These are phyloP conservation scores for Chydorus sphaericus DNA, from an alignment of 2,888 invertebrate species.

Conservation along the genomic window DNA sequence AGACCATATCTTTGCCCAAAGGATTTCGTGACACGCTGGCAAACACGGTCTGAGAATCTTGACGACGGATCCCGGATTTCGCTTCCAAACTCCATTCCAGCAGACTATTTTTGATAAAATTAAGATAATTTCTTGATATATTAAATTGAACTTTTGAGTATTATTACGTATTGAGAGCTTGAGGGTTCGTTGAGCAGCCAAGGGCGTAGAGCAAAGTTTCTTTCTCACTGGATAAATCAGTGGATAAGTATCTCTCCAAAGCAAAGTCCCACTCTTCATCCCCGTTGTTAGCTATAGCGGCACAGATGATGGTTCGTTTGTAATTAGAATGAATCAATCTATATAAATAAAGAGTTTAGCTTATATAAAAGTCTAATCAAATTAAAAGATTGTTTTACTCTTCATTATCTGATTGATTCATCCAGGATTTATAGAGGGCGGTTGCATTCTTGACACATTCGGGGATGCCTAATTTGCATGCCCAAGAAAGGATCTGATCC, in stretches of 20 bases:
- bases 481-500: constrained; percentile 52
- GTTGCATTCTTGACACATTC: constrained; percentile 58
- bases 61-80: constrained; percentile 62
- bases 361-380: no score
- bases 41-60: constrained; percentile 63
- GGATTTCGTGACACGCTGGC: constrained; percentile 56
- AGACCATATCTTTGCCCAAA: constrained; percentile 63
- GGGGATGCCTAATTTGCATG: constrained; percentile 56
- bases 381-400: constrained; percentile 2
- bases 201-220: constrained; percentile 59
- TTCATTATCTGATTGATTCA: constrained; percentile 51
- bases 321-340: constrained; percentile 46
- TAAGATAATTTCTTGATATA: background rate
- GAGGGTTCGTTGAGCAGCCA: constrained; percentile 66
- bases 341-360: background rate
- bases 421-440: constrained; percentile 58
- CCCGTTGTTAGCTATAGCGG: constrained; percentile 66
- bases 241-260: constrained; percentile 57
- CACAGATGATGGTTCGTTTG: constrained; percentile 69
- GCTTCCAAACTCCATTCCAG: constrained; percentile 55
- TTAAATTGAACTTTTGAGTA: background rate
- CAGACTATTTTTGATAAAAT: constrained; percentile 30
- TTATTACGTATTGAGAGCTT: constrained; percentile 44
- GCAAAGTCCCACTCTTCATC: constrained; percentile 79
- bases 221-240: constrained; percentile 68